Base-by-base conservation (phyloP, 1,140 invertebrate genomes). In the Aphidius ervi region DNA sequence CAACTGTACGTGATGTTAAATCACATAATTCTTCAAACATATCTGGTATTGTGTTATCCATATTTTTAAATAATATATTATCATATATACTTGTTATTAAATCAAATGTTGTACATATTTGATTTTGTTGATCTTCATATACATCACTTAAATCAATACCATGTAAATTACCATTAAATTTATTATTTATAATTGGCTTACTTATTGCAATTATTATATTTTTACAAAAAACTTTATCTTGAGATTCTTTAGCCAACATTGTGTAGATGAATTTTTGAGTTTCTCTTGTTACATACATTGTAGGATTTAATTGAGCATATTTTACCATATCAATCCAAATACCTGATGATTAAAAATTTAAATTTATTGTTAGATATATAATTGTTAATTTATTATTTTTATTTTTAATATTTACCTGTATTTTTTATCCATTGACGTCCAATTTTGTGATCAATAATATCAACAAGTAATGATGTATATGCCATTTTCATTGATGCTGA, bases 241-340 rank as follows among this genome's bases (percentile, higher is more conserved):
- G 74, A 46, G 74, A 74, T 58, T 81, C 82, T 46, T 78, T 73
- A 62, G 79, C 73, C 5, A 87, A 63, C 59, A 87, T 72, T 20
- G 75, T 68, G 46, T 78, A 82, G 1, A 87, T 68, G 63, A 87
- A 82, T 40, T 78, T 75, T 42, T 83, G 79, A 6, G 83, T 82
- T 62, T 85, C 83, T 20, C 81, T 76, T 0, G 82, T 82, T n/a
- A 87, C 81, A 63, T 87, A 88, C 63, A 87, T 68, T 6, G 86
- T 87, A 45, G 86, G 82, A 74, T 84, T 83, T 52, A 76, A 70
- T 57, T 85, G 82, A 56, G 80, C 82, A 58, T 81, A 82, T 48
- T 80, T 77, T 4, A 87, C 70, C 5, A 85, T 73, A 53, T 82
- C 68, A 37, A 68, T 72, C 85, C 86, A 88, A 5, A 69, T 47